These are phyloP conservation scores for Entomobrya multifasciata DNA, from an alignment of 2,888 invertebrate genomes.

Conservation along the genomic window DNA sequence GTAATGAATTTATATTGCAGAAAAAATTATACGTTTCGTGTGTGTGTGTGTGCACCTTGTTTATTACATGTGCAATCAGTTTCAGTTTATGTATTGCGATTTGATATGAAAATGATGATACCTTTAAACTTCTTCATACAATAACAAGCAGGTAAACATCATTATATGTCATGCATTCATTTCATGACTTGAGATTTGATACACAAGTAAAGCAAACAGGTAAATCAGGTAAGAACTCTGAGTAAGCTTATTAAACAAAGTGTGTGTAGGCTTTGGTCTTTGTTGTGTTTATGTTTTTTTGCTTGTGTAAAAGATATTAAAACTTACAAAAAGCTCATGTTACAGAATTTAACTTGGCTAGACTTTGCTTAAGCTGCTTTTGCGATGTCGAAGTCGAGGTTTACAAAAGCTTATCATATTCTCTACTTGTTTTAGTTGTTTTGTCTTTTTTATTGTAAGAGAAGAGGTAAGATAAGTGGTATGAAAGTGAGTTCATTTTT, in stretches of 20 bases:
- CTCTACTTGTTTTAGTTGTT: too few relatives aligned
- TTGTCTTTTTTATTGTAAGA: neutral
- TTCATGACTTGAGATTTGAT: neutral
- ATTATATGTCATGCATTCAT: neutral
- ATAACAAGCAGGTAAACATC: neutral
- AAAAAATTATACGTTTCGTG: conserved; percentile 20
- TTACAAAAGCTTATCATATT: too few relatives aligned
- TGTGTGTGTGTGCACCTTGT: conserved; percentile 15
- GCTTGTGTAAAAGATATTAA: too few relatives aligned
- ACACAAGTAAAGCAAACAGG: neutral
- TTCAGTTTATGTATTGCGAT: conserved; percentile 13
- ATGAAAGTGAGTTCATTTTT: conserved; percentile 6
- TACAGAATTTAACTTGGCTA: too few relatives aligned
- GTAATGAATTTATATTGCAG: neutral
- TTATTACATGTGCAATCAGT: neutral
- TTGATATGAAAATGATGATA: neutral
- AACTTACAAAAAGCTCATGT: too few relatives aligned
- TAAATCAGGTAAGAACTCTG: neutral
- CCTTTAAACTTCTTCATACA: neutral
- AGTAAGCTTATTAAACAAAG: too few relatives aligned
- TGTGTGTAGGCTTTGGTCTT: too few relatives aligned
- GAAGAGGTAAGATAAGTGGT: neutral
- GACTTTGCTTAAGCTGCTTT: too few relatives aligned
- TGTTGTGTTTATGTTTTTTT: too few relatives aligned
- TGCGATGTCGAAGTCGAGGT: neutral